A percentile compares a stretch with the other conserved stretches of the same genome.
phyloP scores from a whole-genome alignment of 2,113 vertebrate genomes.

The Oophaga pumilio region DNA sequence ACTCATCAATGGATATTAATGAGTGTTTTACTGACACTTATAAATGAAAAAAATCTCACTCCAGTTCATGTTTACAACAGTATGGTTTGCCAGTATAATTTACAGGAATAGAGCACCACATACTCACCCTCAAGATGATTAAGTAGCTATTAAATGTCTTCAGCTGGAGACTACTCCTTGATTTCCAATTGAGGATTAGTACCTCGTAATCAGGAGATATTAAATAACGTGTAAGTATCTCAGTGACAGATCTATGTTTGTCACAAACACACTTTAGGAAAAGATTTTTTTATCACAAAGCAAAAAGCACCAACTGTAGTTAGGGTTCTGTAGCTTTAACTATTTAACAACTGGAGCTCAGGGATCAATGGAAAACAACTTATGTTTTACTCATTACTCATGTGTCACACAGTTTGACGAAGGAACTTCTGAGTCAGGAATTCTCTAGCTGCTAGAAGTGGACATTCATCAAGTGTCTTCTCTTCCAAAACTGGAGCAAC shows the following conservation, averaged over 20 bases:
- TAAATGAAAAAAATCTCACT: too few species aligned
- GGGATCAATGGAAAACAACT: not conserved
- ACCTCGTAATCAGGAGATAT: conserved; percentile 2
- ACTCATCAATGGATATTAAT: too few species aligned
- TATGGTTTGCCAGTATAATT: not conserved
- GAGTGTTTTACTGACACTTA: too few species aligned
- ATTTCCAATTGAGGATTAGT: conserved; percentile 3
- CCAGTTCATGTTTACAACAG: not conserved
- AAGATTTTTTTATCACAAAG: not conserved
- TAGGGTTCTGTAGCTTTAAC: not conserved
- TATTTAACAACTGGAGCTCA: not conserved
- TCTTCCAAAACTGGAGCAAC: not conserved
- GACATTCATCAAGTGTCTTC: conserved; percentile 26
- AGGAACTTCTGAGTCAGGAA: conserved; percentile 26
- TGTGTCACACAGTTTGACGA: not conserved
- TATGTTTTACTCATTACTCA: conserved; percentile 39
- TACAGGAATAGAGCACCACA: not conserved
- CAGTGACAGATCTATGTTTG: not conserved
- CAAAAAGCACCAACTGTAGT: not conserved
- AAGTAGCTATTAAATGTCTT: not conserved
- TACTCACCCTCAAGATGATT: not conserved
- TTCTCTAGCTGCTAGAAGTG: conserved; percentile 19
- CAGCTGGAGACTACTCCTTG: not conserved
- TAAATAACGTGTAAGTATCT: conserved; percentile 4
- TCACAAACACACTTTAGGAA: not conserved